Percentiles rank a stretch among this genome's conserved stretches.
phyloP scores from a whole-genome alignment of 2,797 vertebrate species.

The Falco rusticolus region DNA sequence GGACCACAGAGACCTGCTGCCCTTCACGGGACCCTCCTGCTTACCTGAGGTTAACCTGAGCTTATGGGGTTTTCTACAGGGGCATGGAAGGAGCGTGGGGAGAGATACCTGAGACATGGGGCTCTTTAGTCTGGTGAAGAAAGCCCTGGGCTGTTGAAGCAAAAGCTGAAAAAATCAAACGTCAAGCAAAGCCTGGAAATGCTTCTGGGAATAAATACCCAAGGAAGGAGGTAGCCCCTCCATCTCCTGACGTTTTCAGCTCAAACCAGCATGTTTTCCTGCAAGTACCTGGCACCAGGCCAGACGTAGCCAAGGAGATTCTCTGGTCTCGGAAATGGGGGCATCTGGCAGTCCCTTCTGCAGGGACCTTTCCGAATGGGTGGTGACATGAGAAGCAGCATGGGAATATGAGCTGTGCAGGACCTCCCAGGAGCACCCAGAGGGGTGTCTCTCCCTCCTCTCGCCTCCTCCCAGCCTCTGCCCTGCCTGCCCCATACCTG shows the following conservation, averaged over 20 bases:
- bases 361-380: not conserved
- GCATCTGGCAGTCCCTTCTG: not conserved
- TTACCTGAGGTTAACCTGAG: not conserved
- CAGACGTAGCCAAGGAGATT: not conserved
- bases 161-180: not conserved
- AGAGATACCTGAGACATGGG: not conserved
- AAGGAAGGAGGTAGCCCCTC: not conserved
- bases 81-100: not conserved
- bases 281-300: not conserved
- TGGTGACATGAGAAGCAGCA: not conserved
- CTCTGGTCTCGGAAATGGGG: fast-evolving
- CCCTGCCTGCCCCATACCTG: conserved; percentile 81
- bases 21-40: not conserved
- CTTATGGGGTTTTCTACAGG: not conserved
- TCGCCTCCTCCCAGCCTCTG: not conserved
- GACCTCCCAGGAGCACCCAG: not conserved
- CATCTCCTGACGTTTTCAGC: not conserved
- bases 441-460: no score
- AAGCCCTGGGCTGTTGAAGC: not conserved
- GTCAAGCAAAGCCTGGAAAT: not conserved
- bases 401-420: fast-evolving
- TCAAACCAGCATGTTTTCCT: not conserved
- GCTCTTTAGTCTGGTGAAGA: not conserved
- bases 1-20: not conserved
- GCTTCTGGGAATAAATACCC: not conserved